A percentile compares a stretch with the other conserved stretches of the same genome.
Evolutionary conservation across 1,140 invertebrate species (phyloP).

Genomic region (Neodiprion pinetum): DNA sequence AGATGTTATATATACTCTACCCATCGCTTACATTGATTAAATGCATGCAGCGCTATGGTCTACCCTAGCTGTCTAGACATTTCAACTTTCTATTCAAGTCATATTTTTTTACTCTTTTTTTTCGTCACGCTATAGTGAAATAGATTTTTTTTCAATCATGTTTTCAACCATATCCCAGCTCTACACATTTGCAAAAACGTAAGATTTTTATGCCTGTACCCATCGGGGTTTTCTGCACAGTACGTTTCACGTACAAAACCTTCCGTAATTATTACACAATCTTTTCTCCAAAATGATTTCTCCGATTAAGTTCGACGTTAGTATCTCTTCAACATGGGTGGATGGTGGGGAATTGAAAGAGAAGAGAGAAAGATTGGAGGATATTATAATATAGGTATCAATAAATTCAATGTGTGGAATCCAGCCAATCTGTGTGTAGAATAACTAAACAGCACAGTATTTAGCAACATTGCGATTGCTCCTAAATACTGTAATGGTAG

Average conservation of each 20-base stretch:
- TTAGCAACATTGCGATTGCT: background rate
- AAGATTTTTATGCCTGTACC: too few species aligned
- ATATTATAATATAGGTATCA: background rate
- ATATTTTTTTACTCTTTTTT: slow-evolving; percentile 6
- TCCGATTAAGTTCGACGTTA: background rate
- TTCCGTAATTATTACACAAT: too few species aligned
- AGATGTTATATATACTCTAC: background rate
- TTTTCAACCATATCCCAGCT: background rate
- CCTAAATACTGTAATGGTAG: background rate
- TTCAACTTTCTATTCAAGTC: slow-evolving; percentile 11
- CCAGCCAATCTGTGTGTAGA: background rate
- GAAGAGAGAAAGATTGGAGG: background rate
- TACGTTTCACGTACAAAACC: too few species aligned
- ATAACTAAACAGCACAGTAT: background rate
- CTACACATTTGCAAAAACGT: too few species aligned
- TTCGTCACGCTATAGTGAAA: background rate
- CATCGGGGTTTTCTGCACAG: too few species aligned
- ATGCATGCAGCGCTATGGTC: slow-evolving; percentile 50
- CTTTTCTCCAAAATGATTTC: background rate
- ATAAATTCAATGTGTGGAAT: background rate
- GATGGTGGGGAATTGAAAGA: background rate
- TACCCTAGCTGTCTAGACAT: slow-evolving; percentile 46
- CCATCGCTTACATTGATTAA: slow-evolving; percentile 18
- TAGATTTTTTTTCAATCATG: background rate
- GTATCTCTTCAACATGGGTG: background rate